Evolutionary conservation across 1,140 invertebrate species (phyloP).

Genomic region (Ptiloglossa arizonensis): DNA sequence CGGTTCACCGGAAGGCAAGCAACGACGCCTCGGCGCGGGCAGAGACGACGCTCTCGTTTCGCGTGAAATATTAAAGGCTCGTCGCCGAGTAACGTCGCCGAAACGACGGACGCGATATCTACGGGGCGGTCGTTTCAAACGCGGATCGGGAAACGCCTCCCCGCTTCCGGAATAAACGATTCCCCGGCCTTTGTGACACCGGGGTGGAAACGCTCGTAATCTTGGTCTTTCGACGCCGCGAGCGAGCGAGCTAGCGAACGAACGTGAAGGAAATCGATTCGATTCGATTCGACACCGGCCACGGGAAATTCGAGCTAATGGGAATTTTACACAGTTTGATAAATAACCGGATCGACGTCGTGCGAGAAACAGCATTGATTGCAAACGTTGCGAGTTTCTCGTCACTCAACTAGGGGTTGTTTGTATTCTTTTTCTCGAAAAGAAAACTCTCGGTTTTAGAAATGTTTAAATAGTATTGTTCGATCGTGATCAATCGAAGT

Average conservation of each 20-base stretch:
- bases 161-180: slow-evolving; percentile 9
- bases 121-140: slow-evolving; percentile 4
- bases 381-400: too few species aligned
- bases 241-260: too few species aligned
- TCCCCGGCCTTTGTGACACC: not conserved
- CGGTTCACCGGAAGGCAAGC: slow-evolving; percentile 13
- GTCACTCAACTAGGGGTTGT: too few species aligned
- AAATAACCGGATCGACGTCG: too few species aligned
- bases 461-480: too few species aligned
- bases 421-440: too few species aligned
- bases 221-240: not conserved
- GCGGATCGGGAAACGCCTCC: not conserved
- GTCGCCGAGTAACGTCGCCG: not conserved
- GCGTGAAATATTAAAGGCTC: slow-evolving; percentile 38
- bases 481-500: too few species aligned
- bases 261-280: slow-evolving; percentile 6
- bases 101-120: not conserved
- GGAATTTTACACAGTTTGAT: not conserved
- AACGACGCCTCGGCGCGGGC: not conserved
- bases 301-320: not conserved
- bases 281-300: not conserved
- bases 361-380: too few species aligned
- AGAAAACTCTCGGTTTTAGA: too few species aligned
- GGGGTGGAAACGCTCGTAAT: not conserved
- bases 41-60: not conserved